Base-by-base conservation (phyloP, 2,888 invertebrate species). In the Drosophila nigricruria region DNA sequence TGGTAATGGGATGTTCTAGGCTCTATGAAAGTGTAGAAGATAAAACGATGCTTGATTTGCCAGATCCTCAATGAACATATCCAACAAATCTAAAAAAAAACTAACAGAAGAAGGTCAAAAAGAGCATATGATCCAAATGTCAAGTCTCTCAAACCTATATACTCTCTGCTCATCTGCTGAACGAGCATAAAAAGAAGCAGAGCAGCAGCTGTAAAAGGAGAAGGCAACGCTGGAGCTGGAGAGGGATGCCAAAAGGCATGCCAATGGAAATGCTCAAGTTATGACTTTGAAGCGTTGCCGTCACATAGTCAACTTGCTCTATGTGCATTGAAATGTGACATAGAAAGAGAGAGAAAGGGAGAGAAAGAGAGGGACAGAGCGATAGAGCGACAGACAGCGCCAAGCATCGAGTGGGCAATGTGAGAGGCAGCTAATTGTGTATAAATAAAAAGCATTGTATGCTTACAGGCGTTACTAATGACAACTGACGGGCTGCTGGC, bases 271-370 rank as follows among this genome's bases (percentile, higher is more conserved):
- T 56, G 68, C 61, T 77, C 71, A 69, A 77, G 77, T 79, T 83
- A 81, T 86, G 84, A 83, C 83, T 78, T 70, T 74, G 77, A 82
- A 77, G 79, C 59, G 66, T 36, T 65, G 82, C 64, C 64, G 50
- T 69, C 80, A 76, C 50, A 49, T 25, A 45, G 34, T 61, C 61
- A 69, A 43, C 45, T 59, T 56, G 49, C 61, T 45, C 61, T 53
- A 43, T 23, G 34, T 60, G 59, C 79, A 77, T 70, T 79, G 77
- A 79, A 70, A 16, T n/a, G 9, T 10, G 14, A 23, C 10, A 1
- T 14, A 23, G 14, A 47, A 14, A 27, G 3, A n/a, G 8, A 9
- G 32, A 20, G 12, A 56, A 20, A 12, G 3, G 25, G 18, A 52
- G 8, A 8, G 52, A 6, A 1, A n/a, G 18, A n/a, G n/a, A 5